Conservation (phyloP, 2,113 vertebrate species). For the Pelvicachromis taeniatus region DNA sequence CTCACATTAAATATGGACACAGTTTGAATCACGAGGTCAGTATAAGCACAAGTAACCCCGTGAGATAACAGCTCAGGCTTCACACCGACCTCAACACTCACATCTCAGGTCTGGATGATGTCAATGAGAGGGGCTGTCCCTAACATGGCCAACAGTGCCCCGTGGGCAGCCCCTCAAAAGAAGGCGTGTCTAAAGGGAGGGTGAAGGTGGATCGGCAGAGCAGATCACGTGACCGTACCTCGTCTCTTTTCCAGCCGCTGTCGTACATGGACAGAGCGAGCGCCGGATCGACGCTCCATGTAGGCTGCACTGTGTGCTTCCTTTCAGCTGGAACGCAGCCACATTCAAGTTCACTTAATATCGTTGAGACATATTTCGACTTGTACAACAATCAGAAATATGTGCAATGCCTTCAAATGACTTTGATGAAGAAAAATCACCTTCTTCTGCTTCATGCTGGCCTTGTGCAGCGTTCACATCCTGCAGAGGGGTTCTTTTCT, state of each 20-base stretch:
- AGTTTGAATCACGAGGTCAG: neutral
- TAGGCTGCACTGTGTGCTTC: slow-evolving; percentile 71
- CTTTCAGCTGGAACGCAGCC: neutral
- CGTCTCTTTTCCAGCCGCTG: slow-evolving; percentile 35
- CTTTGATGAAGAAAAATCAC: neutral
- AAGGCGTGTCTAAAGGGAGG: neutral
- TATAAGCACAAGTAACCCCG: accelerated
- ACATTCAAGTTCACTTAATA: neutral
- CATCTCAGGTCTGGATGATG: neutral
- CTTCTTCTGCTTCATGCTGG: neutral
- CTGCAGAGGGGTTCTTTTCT: neutral
- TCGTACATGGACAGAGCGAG: slow-evolving; percentile 82
- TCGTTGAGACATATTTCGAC: neutral
- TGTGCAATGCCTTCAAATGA: neutral
- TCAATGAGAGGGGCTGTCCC: neutral
- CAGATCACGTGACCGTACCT: slow-evolving; percentile 17
- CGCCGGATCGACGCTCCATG: slow-evolving; percentile 90
- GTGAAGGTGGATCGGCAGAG: neutral
- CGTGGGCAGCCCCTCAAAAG: neutral
- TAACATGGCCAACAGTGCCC: neutral
- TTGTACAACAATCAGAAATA: neutral
- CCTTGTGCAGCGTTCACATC: neutral
- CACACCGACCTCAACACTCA: accelerated
- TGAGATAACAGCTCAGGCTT: neutral
- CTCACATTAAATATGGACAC: neutral